phyloP scores from a whole-genome alignment of 1,140 invertebrate species.

The Drosophila willistoni region DNA sequence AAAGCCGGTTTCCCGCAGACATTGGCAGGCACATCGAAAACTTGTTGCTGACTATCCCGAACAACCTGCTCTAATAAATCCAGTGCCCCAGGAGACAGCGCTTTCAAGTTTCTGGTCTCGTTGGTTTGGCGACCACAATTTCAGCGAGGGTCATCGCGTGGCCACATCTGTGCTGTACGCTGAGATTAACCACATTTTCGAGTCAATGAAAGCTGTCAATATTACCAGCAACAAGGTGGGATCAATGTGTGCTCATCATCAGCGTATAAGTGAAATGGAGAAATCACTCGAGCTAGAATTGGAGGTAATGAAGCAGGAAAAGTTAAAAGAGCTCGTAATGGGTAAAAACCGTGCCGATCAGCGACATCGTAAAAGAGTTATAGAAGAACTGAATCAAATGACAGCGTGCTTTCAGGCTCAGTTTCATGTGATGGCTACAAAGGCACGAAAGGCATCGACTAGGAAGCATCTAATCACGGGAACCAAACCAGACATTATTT shows the following conservation, averaged over 20 bases:
- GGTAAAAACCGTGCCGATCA: neutral
- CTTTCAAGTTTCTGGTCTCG: slow-evolving; percentile 20
- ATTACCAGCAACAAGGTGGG: slow-evolving; percentile 21
- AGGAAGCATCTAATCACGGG: slow-evolving; percentile 36
- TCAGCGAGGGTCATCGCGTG: slow-evolving; percentile 16
- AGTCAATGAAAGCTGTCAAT: slow-evolving; percentile 27
- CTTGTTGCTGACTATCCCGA: slow-evolving; percentile 8
- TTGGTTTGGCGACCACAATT: slow-evolving; percentile 44
- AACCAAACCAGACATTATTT: neutral
- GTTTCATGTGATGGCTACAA: slow-evolving; percentile 50
- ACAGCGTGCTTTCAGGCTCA: slow-evolving; percentile 27
- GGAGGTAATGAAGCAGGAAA: slow-evolving; percentile 27
- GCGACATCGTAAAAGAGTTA: slow-evolving; percentile 8
- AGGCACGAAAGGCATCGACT: slow-evolving; percentile 28
- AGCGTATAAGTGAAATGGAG: slow-evolving; percentile 45
- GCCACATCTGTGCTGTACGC: slow-evolving; percentile 25
- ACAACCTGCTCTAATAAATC: neutral
- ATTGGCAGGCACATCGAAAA: neutral
- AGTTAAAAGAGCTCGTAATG: slow-evolving; percentile 7
- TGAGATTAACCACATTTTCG: slow-evolving; percentile 44
- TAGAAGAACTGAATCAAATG: slow-evolving; percentile 47
- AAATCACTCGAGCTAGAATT: slow-evolving; percentile 36
- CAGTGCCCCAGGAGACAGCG: neutral
- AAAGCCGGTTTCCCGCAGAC: neutral
- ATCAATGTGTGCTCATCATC: slow-evolving; percentile 41